Conservation (phyloP, 2,888 invertebrate species). For the Melanostoma mellinum region DNA sequence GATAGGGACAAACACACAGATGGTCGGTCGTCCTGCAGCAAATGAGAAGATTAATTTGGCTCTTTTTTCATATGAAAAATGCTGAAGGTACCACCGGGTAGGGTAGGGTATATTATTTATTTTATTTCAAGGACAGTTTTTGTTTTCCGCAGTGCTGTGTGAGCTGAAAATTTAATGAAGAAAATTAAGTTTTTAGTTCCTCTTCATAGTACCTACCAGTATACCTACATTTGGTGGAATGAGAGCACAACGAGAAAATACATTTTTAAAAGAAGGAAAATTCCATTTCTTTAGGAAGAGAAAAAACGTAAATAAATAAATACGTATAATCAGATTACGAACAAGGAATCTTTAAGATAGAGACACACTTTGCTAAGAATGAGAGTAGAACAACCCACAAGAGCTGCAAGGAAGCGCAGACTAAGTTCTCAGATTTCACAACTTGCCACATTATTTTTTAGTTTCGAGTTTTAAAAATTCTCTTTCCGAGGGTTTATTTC, state of each 20-base stretch:
- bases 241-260: too few species aligned
- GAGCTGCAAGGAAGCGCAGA: conserved; percentile 16
- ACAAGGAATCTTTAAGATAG: conserved; percentile 43
- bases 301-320: conserved; percentile 34
- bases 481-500: conserved; percentile 41
- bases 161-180: conserved; percentile 62
- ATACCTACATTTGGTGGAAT: conserved; percentile 1
- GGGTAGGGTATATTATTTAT: conserved; percentile 3
- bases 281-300: conserved; percentile 37
- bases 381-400: conserved; percentile 22
- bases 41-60: conserved; percentile 55
- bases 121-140: conserved; percentile 48
- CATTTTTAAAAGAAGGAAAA: conserved; percentile 21
- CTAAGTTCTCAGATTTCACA: conserved; percentile 65
- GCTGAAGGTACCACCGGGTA: conserved; percentile 4
- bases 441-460: conserved; percentile 63
- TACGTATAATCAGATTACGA: conserved; percentile 65
- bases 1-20: conserved; percentile 13
- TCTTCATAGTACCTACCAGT: neutral
- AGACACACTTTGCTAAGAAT: conserved; percentile 20
- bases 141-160: conserved; percentile 19
- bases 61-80: conserved; percentile 29
- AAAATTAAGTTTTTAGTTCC: conserved; percentile 57
- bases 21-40: conserved; percentile 18
- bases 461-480: conserved; percentile 49